Evolutionary conservation across 2,797 vertebrate genomes (phyloP).

Genomic region (Notoglanidium macrostoma): DNA sequence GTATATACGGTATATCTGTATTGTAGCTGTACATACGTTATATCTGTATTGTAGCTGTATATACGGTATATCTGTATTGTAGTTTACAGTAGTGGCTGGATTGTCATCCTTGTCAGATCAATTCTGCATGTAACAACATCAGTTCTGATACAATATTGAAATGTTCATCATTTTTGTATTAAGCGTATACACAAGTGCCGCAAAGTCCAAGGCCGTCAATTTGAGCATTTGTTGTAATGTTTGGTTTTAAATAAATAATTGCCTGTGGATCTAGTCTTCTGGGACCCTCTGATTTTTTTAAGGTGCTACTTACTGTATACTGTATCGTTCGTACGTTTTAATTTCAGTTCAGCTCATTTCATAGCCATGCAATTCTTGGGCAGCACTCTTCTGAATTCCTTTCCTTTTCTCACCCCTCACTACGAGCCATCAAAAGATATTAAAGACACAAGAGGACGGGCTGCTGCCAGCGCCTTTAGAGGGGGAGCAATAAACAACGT

Average conservation of each 20-base stretch:
- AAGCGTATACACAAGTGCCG: too few relatives aligned
- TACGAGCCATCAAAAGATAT: slow-evolving; percentile 62
- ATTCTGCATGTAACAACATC: too few relatives aligned
- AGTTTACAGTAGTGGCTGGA: background rate
- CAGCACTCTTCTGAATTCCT: slow-evolving; percentile 49
- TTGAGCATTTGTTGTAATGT: too few relatives aligned
- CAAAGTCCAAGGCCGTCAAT: too few relatives aligned
- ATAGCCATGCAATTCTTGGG: slow-evolving; percentile 51
- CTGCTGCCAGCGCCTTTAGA: slow-evolving; percentile 53
- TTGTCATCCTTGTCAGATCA: background rate
- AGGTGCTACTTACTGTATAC: background rate
- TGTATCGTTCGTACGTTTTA: background rate
- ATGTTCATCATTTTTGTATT: too few relatives aligned
- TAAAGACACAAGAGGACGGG: slow-evolving; percentile 58
- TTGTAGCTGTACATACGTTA: too few relatives aligned
- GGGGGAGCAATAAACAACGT: slow-evolving; percentile 63
- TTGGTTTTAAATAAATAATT: too few relatives aligned
- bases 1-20: too few relatives aligned
- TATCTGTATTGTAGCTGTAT: too few relatives aligned
- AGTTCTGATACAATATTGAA: too few relatives aligned
- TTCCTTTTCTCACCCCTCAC: slow-evolving; percentile 50
- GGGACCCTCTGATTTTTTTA: background rate
- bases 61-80: too few relatives aligned
- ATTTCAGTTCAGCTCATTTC: slow-evolving; percentile 46
- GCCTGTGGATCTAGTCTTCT: too few relatives aligned